These are phyloP conservation scores for Limnodromus scolopaceus DNA, from an alignment of 2,797 vertebrate genomes.

Conservation along the genomic window DNA sequence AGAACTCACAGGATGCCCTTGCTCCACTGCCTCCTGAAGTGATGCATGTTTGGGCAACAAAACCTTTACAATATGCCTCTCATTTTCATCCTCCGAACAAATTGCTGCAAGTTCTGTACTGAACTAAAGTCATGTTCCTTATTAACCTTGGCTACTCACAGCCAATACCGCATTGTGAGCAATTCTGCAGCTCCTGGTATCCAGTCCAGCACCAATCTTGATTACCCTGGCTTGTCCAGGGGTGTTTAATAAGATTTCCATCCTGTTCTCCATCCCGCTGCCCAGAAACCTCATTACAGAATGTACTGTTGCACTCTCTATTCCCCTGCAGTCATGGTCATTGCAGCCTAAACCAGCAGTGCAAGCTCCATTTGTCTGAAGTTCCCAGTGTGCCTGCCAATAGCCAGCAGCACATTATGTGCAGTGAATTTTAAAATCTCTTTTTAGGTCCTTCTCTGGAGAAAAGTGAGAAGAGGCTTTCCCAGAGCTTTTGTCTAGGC, in stretches of 20 bases:
- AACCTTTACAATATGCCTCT: neutral
- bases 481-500: neutral
- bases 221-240: neutral
- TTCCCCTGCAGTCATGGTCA: neutral
- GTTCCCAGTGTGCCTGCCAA: constrained; percentile 20
- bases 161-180: neutral
- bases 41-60: neutral
- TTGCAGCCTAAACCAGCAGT: neutral
- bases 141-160: constrained; percentile 1
- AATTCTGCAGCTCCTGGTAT: neutral
- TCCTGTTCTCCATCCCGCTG: neutral
- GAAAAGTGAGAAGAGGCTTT: neutral
- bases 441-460: neutral
- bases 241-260: neutral
- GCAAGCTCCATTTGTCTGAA: constrained; percentile 3
- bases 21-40: neutral
- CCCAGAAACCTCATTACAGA: neutral
- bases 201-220: neutral
- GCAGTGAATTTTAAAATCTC: constrained; percentile 23
- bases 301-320: neutral
- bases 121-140: neutral
- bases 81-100: neutral
- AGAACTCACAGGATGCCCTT: neutral
- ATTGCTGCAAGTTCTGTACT: neutral
- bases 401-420: constrained; percentile 6